Evolutionary conservation across 2,888 invertebrate species (phyloP), one percentile per base, ranked within the genome.

Genomic region (Hyppa rectilinea): DNA sequence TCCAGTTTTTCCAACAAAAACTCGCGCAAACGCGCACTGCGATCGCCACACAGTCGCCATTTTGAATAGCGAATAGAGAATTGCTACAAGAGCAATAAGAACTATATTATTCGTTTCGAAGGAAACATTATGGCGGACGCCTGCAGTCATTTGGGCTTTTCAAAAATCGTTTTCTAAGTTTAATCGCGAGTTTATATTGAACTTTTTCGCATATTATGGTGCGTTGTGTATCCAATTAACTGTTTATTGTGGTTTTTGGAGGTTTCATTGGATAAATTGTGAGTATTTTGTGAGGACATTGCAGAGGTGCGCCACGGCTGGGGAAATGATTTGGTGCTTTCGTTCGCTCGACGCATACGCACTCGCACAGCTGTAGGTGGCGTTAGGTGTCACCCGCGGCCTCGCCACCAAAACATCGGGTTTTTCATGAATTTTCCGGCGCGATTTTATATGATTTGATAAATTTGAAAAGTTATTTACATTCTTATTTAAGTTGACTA

Each of bases 271-370:
- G 92, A 94, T 93, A 92, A 92, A 93, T 90, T 91, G 96, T 96
- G 93, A 95, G 95, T 95, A 96, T 95, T 95, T 94, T 92, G 94
- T 92, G 91, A 92, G 94, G 94, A 96, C 95, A 96, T 96, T 91
- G 92, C 92, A 89, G 95, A 94, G 95, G 95, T 95, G 95, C 96
- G 96, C 96, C 96, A 96, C 96, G 96, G 96, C 91, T 96, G 94
- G 96, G 96, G 96, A 96, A 96, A 96, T 96, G 96, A 96, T 95
- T 96, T 95, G 96, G 96, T 96, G 96, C 96, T 96, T 96, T 96
- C 96, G 96, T 94, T 92, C 90, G 88, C 82, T 86, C 95, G 96
- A 94, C 96, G 96, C 96, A 96, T 92, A 96, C 96, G 96, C 96
- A 96, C 89, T 90, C 92, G 93, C 92, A 91, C 95, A 95, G 96